Conservation (phyloP, 1,140 invertebrate species). For the Nephotettix cincticeps region DNA sequence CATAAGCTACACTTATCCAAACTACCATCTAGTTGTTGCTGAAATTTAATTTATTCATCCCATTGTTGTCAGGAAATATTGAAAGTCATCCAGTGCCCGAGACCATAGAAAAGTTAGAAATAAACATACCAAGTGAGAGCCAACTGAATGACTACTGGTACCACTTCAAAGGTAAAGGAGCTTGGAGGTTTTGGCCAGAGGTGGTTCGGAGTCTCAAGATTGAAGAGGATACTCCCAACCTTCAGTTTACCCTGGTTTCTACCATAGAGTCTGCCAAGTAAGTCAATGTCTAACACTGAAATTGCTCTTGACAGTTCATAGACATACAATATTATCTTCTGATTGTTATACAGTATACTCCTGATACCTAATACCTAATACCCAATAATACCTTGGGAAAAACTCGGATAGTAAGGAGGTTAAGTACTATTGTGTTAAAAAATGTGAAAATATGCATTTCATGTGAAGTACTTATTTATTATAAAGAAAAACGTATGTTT, state of each 20-base stretch:
- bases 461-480: too few relatives aligned
- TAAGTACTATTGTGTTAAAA: too few relatives aligned
- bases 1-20: not conserved
- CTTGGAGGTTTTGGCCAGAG: conserved; percentile 76
- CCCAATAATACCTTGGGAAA: too few relatives aligned
- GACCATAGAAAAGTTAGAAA: conserved; percentile 64
- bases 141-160: conserved; percentile 80
- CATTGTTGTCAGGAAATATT: conserved; percentile 7
- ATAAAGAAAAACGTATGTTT: too few relatives aligned
- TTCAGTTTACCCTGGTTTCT: conserved; percentile 77
- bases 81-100: conserved; percentile 58
- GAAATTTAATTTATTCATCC: not conserved
- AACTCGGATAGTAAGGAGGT: too few relatives aligned
- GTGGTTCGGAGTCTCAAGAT: conserved; percentile 58
- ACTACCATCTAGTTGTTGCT: not conserved
- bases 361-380: too few relatives aligned
- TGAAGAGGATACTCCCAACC: conserved; percentile 60
- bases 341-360: too few relatives aligned
- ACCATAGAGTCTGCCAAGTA: conserved; percentile 85
- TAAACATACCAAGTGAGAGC: conserved; percentile 70
- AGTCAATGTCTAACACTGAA: conserved; percentile 37
- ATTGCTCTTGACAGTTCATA: too few relatives aligned
- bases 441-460: too few relatives aligned
- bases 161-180: conserved; percentile 66
- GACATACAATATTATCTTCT: too few relatives aligned